These are phyloP conservation scores for Macroglossus sobrinus DNA, from an alignment of 2,113 vertebrate genomes.

Conservation along the genomic window DNA sequence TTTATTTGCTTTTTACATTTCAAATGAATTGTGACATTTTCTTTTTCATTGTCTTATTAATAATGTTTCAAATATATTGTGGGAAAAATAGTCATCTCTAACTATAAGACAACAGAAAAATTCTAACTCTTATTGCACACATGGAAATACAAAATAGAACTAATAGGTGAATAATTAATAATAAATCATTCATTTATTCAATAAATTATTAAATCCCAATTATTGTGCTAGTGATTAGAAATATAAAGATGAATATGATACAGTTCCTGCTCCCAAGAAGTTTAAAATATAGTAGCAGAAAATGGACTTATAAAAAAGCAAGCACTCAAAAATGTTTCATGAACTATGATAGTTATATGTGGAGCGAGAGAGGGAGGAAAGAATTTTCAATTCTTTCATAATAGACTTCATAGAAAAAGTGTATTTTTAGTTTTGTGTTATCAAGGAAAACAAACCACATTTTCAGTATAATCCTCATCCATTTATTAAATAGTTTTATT, in stretches of 20 bases:
- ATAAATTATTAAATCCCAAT: neutral
- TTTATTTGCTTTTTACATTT: conserved; percentile 58
- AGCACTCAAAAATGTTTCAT: neutral
- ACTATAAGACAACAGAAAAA: conserved; percentile 37
- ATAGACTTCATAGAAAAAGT: neutral
- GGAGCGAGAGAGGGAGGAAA: neutral
- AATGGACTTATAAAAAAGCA: neutral
- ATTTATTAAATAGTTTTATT: neutral
- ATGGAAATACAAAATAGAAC: conserved; percentile 34
- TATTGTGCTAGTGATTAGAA: neutral
- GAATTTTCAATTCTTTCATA: neutral
- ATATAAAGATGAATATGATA: neutral
- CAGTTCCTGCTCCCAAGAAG: neutral
- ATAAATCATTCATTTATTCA: neutral
- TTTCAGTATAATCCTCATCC: neutral
- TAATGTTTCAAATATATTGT: conserved; percentile 48
- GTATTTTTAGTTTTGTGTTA: neutral
- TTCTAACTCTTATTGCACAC: neutral
- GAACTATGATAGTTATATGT: neutral
- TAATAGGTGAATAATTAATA: neutral
- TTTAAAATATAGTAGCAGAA: neutral
- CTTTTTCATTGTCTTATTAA: conserved; percentile 56
- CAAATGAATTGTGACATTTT: conserved; percentile 50
- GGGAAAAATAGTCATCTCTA: conserved; percentile 37
- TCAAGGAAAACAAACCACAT: conserved; percentile 4